Percentiles rank a stretch among this genome's conserved stretches.
Evolutionary conservation across 2,888 invertebrate genomes (phyloP).

Genomic region (Hanleya hanleyi): DNA sequence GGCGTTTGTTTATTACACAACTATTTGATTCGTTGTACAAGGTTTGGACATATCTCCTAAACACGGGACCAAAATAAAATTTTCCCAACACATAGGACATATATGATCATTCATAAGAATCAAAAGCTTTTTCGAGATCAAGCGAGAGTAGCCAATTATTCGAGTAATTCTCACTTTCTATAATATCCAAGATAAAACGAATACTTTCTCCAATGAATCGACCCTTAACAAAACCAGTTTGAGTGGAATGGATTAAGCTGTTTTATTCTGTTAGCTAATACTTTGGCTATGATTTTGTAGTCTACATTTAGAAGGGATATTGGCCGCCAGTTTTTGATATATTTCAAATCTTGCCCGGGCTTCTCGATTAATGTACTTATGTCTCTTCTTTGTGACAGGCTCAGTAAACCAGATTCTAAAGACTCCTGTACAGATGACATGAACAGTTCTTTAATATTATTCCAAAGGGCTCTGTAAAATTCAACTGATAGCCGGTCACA

Average conservation of each 20-base stretch:
- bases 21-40: not conserved
- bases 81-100: not conserved
- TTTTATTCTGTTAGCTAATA: not conserved
- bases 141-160: not conserved
- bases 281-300: not conserved
- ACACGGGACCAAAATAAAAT: not conserved
- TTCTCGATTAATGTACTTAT: not conserved
- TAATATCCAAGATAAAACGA: not conserved
- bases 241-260: not conserved
- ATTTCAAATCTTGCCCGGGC: not conserved
- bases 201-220: not conserved
- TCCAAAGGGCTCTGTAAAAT: not conserved
- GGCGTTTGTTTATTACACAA: not conserved
- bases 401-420: too few relatives aligned
- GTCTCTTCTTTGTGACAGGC: not conserved
- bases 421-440: not conserved
- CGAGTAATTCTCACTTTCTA: not conserved
- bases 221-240: not conserved
- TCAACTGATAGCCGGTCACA: not conserved
- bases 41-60: not conserved
- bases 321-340: not conserved
- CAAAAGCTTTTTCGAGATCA: not conserved
- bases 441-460: not conserved
- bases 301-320: not conserved
- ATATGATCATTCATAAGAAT: not conserved